These are phyloP conservation scores for Heterochromis multidens DNA, from an alignment of 2,113 vertebrate genomes.

Conservation along the genomic window DNA sequence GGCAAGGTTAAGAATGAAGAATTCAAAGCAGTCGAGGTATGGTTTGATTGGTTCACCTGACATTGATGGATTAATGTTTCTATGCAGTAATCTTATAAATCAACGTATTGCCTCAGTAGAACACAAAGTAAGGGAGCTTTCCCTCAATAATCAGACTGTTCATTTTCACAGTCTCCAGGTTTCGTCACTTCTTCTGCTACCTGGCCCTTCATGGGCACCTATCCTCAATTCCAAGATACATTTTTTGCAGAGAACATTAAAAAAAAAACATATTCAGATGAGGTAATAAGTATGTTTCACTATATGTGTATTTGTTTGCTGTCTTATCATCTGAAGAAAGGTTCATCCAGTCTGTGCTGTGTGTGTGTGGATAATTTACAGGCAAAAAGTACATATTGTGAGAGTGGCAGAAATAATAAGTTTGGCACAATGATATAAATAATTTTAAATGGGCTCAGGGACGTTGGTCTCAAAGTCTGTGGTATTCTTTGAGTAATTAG, in stretches of 20 bases:
- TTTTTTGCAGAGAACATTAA: conserved; percentile 54
- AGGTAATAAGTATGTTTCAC: background rate
- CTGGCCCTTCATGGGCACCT: conserved; percentile 42
- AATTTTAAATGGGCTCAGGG: conserved; percentile 4
- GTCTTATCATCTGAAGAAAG: conserved; percentile 60
- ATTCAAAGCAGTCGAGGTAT: conserved; percentile 31
- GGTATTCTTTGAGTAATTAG: conserved; percentile 7
- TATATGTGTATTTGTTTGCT: conserved; percentile 40
- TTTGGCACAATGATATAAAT: background rate
- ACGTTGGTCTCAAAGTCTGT: conserved; percentile 56
- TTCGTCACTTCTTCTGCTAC: conserved; percentile 35
- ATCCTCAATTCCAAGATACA: conserved; percentile 45
- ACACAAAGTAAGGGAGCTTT: background rate
- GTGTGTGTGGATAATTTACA: background rate
- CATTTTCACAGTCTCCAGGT: conserved; percentile 59
- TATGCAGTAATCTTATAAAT: conserved; percentile 17
- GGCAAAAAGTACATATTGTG: too few species aligned
- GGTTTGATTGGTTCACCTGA: conserved; percentile 10
- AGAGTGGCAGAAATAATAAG: background rate
- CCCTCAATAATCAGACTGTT: conserved; percentile 46
- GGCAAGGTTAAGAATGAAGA: conserved; percentile 43
- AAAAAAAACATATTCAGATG: background rate
- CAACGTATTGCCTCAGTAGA: background rate
- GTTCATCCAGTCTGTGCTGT: conserved; percentile 47
- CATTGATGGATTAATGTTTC: conserved; percentile 41